Conservation (phyloP, 1,140 invertebrate genomes). For the Bradynema listronoti region DNA sequence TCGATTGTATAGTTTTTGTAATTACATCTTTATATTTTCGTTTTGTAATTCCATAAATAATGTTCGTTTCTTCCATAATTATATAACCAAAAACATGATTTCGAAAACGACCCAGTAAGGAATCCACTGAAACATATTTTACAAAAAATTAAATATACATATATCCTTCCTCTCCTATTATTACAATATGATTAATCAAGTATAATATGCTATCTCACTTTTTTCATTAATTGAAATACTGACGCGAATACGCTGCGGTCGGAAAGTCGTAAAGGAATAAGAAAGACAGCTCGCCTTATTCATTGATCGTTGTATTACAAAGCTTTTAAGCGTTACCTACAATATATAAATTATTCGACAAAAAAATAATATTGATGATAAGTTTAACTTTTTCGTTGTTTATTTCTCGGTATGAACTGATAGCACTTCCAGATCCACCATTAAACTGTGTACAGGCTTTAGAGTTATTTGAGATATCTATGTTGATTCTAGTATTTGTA, state of each 20-base stretch:
- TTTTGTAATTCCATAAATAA: constrained; percentile 17
- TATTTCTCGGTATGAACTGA: constrained; percentile 24
- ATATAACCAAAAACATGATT: constrained; percentile 31
- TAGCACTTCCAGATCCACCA: constrained; percentile 7
- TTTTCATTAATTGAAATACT: constrained; percentile 33
- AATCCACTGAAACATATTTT: constrained; percentile 25
- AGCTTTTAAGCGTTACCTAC: constrained; percentile 26
- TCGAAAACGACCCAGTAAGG: constrained; percentile 37
- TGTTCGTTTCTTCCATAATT: constrained; percentile 17
- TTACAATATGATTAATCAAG: constrained; percentile 16
- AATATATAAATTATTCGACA: constrained; percentile 4
- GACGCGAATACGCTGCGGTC: constrained; percentile 20
- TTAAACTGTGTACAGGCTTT: background rate
- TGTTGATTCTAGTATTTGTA: constrained; percentile 26
- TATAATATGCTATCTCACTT: constrained; percentile 27
- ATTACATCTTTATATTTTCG: constrained; percentile 22
- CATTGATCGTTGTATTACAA: constrained; percentile 28
- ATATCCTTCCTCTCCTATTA: too few relatives aligned
- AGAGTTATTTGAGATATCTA: background rate
- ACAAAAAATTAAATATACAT: constrained; percentile 1
- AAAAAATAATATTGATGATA: background rate
- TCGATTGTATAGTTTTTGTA: background rate
- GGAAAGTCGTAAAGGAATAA: constrained; percentile 31
- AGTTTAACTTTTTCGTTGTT: constrained; percentile 22
- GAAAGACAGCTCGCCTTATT: constrained; percentile 33